Percentiles rank a stretch among this genome's conserved stretches.
Conservation (phyloP, 1,140 invertebrate genomes). For the Psilanteris sp. region DNA sequence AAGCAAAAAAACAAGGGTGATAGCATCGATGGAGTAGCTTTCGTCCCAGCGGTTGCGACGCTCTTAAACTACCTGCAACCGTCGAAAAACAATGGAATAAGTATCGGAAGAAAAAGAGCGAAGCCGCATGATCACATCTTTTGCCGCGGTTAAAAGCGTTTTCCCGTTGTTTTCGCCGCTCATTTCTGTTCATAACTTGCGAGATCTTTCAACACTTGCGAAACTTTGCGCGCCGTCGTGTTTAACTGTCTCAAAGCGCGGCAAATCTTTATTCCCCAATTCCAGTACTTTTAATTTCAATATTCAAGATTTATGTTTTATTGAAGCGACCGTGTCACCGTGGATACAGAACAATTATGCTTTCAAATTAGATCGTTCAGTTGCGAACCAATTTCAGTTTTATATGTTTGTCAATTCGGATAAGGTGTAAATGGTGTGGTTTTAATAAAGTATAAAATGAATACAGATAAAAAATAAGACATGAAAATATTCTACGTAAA, state of each 20-base stretch:
- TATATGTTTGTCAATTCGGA: no score
- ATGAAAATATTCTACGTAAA: no score
- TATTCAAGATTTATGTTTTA: background rate
- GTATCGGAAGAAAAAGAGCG: conserved; percentile 43
- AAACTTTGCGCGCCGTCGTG: conserved; percentile 42
- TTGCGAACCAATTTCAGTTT: no score
- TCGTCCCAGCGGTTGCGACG: conserved; percentile 43
- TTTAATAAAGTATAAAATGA: no score
- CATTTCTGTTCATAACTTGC: conserved; percentile 65
- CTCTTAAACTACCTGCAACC: conserved; percentile 63
- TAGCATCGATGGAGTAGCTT: conserved; percentile 55
- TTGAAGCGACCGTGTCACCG: no score
- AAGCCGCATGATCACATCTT: conserved; percentile 53
- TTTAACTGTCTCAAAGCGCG: conserved; percentile 20
- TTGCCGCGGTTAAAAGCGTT: conserved; percentile 66
- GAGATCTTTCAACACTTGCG: conserved; percentile 27
- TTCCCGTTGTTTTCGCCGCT: conserved; percentile 64
- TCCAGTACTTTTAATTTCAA: background rate
- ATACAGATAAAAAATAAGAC: no score
- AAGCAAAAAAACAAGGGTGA: conserved; percentile 53
- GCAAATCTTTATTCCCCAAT: conserved; percentile 5
- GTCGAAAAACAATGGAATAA: conserved; percentile 60
- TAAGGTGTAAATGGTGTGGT: no score
- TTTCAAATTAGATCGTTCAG: no score
- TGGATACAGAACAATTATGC: no score